Percentiles rank a stretch among this genome's conserved stretches.
phyloP scores from a whole-genome alignment of 1,140 invertebrate genomes.

The Scaptomyza pallida region DNA sequence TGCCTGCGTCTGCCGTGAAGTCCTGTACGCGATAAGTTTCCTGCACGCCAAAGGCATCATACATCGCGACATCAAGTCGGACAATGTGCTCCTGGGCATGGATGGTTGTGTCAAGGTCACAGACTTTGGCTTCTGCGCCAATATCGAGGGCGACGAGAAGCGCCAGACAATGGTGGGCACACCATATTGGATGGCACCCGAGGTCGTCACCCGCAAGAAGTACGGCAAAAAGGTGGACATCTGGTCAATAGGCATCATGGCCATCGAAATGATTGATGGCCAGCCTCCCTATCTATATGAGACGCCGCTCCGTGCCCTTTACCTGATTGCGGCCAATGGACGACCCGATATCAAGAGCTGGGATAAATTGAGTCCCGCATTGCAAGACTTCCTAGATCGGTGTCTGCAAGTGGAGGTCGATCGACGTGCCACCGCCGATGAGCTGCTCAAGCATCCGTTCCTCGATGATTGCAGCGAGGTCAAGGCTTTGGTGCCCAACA shows the following conservation, averaged over 20 bases:
- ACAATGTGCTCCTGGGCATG: conserved; percentile 98
- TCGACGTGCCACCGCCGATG: conserved; percentile 91
- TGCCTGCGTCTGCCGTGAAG: conserved; percentile 96
- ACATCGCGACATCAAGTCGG: conserved; percentile 97
- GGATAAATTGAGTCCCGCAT: conserved; percentile 90
- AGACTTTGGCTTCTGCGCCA: conserved; percentile 98
- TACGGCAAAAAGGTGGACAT: conserved; percentile 97
- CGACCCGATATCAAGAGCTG: conserved; percentile 95
- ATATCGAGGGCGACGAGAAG: conserved; percentile 96
- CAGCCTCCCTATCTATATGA: conserved; percentile 98
- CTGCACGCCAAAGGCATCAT: conserved; percentile 96
- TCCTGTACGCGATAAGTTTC: conserved; percentile 96
- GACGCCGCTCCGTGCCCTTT: conserved; percentile 96
- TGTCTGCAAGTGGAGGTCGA: conserved; percentile 97
- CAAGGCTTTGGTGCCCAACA: conserved; percentile 93
- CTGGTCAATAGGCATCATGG: conserved; percentile 98
- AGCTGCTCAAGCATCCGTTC: conserved; percentile 95
- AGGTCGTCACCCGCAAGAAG: conserved; percentile 93
- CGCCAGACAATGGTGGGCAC: conserved; percentile 98
- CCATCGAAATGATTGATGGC: conserved; percentile 98
- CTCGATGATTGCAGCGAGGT: conserved; percentile 93
- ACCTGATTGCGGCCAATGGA: conserved; percentile 97
- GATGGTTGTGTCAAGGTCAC: conserved; percentile 98
- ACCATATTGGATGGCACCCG: conserved; percentile 94
- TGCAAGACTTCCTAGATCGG: conserved; percentile 94